Evolutionary conservation across 2,888 invertebrate genomes (phyloP).

Genomic region (Sepioteuthis lessoniana): DNA sequence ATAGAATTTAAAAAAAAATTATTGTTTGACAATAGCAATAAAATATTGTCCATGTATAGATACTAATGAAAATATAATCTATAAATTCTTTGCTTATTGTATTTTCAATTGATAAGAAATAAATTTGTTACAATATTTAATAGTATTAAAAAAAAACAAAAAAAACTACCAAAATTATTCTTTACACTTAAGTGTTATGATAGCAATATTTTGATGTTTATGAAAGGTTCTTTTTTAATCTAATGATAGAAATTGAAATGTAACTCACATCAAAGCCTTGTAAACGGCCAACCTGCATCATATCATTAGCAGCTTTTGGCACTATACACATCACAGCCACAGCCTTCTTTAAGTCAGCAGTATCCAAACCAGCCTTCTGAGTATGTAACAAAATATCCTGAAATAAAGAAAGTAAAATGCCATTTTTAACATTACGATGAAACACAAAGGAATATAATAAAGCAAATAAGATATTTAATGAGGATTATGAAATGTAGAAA

Average conservation of each 20-base stretch:
- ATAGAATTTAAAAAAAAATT: no score
- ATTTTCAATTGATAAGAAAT: no score
- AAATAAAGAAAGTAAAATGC: conserved; percentile 52
- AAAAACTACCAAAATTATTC: neutral
- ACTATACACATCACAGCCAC: conserved; percentile 85
- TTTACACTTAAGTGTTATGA: neutral
- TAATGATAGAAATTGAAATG: neutral
- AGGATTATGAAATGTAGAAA: no score
- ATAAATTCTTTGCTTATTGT: no score
- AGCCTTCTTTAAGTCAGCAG: conserved; percentile 87
- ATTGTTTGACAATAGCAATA: no score
- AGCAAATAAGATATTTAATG: neutral
- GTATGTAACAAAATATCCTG: conserved; percentile 91
- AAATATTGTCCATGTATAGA: no score
- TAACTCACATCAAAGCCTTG: conserved; percentile 92
- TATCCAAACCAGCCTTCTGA: conserved; percentile 87
- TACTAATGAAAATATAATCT: no score
- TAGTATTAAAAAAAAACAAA: no score
- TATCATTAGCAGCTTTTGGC: conserved; percentile 97
- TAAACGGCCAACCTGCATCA: conserved; percentile 98
- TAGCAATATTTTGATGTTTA: neutral
- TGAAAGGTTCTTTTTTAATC: neutral
- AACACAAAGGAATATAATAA: neutral
- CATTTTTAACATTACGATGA: neutral
- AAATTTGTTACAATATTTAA: no score